Evolutionary conservation across 2,113 vertebrate species (phyloP).

Genomic region (Mesocricetus auratus): DNA sequence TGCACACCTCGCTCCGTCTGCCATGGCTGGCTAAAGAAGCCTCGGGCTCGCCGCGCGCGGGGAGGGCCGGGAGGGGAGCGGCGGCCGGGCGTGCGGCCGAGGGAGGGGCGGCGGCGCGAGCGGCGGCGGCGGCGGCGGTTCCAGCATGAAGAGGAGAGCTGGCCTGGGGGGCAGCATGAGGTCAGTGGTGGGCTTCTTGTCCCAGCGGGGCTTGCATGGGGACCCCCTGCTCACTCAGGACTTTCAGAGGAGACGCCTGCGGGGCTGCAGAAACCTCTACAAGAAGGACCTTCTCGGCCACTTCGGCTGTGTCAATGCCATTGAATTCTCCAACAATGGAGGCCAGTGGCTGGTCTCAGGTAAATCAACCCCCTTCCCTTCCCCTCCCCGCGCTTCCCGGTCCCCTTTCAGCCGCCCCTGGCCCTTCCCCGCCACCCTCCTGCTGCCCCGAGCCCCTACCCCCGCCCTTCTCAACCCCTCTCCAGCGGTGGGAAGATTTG

Average conservation of each 20-base stretch:
- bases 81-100: conserved; percentile 77
- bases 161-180: conserved; percentile 93
- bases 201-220: conserved; percentile 93
- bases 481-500: conserved; percentile 73
- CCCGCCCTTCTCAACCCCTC: conserved; percentile 45
- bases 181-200: conserved; percentile 96
- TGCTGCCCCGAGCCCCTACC: conserved; percentile 52
- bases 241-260: conserved; percentile 95
- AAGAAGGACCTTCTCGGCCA: conserved; percentile 98
- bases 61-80: conserved; percentile 61
- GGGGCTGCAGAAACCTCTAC: conserved; percentile 96
- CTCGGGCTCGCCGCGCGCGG: conserved; percentile 82
- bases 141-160: conserved; percentile 91
- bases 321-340: conserved; percentile 99
- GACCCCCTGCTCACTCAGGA: conserved; percentile 96
- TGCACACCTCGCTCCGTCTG: conserved; percentile 84
- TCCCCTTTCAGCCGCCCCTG: conserved; percentile 29
- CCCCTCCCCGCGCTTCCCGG: conserved; percentile 57
- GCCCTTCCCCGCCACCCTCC: conserved; percentile 44
- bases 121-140: conserved; percentile 78
- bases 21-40: conserved; percentile 87
- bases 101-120: conserved; percentile 80
- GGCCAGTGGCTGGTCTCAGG: conserved; percentile 99
- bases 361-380: conserved; percentile 85
- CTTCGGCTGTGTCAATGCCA: conserved; percentile 99